Base-by-base conservation (phyloP, 2,797 vertebrate species). In the Sandelia bainsii region DNA sequence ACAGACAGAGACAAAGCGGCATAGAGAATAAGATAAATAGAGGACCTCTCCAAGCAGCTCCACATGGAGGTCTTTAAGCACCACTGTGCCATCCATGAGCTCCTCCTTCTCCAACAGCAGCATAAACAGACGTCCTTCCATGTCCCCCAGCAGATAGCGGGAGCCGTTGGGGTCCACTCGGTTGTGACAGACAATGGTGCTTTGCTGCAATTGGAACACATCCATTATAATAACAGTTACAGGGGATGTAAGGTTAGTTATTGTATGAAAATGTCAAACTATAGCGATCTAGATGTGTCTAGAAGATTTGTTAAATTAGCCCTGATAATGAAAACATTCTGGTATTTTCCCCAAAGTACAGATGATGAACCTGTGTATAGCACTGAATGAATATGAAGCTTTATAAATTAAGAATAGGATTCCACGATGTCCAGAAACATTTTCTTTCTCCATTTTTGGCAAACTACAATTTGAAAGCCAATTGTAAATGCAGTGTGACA, bases 101-200 rank as follows among this genome's bases (percentile, higher is more conserved):
- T 99, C 98, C 86, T 99, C 98, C 80, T 98, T 99, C 93, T 99
- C 98, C 92, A 99, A 78, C 12, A 99, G 95, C 81, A 99, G 93
- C 98, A 99, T 99, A 90, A 99, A 99, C 32, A 99, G 96, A 0
- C 98, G 93, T 0, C 98, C 98, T 81, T 99, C 98, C 98, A 99
- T 99, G 91, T 99, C 98, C 1, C 98, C 98, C 81, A 99, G 92
- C 78, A 99, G 89, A 79, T 99, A 99, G 2, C 98, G 96, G 0
- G 98, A 99, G 16, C 98, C 98, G 0, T 99, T 99, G 52, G 97
- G 97, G 86, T 99, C 98, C 81, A 99, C 98, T 0, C 98, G 97
- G 88, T 99, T 99, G 86, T 99, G 98, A 86, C 98, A 99, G 65
- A 99, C 98, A 0, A 99, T 99, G 0, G 98, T 98, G 79, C 98